Evolutionary conservation across 2,113 vertebrate genomes (phyloP).

Genomic region (Drymodes brunneopygia): DNA sequence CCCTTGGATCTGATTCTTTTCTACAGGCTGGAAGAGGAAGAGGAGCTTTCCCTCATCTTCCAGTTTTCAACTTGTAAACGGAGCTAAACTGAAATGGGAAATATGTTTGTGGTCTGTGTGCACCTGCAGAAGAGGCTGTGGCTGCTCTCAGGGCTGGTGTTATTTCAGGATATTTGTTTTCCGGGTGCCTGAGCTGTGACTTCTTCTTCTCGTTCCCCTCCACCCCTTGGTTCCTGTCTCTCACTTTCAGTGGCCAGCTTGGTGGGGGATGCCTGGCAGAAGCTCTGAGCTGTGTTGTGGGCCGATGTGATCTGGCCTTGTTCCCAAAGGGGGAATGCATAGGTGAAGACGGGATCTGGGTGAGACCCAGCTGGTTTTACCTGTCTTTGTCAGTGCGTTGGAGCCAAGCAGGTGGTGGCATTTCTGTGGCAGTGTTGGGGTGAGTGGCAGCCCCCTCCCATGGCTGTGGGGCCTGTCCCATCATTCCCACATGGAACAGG

Average conservation of each 20-base stretch:
- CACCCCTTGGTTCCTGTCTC: background rate
- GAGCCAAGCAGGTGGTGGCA: background rate
- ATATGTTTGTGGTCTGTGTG: background rate
- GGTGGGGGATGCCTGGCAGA: background rate
- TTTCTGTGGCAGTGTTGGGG: fast-evolving
- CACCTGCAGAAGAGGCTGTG: conserved; percentile 20
- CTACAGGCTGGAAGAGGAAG: background rate
- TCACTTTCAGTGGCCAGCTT: background rate
- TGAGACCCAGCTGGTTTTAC: background rate
- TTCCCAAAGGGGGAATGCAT: background rate
- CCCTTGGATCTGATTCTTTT: background rate
- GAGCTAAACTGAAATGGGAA: background rate
- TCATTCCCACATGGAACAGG: background rate
- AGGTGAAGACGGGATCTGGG: background rate
- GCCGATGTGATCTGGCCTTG: background rate
- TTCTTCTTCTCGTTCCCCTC: background rate
- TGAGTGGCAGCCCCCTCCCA: background rate
- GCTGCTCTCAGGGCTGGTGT: background rate
- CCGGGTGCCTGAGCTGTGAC: background rate
- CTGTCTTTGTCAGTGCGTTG: background rate
- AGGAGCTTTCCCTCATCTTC: background rate
- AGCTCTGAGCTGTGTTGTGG: background rate
- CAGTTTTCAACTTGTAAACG: background rate
- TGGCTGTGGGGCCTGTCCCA: background rate
- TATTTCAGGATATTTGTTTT: conserved; percentile 4